Conservation (phyloP, 1,140 invertebrate genomes). For the Oryzaephilus surinamensis region DNA sequence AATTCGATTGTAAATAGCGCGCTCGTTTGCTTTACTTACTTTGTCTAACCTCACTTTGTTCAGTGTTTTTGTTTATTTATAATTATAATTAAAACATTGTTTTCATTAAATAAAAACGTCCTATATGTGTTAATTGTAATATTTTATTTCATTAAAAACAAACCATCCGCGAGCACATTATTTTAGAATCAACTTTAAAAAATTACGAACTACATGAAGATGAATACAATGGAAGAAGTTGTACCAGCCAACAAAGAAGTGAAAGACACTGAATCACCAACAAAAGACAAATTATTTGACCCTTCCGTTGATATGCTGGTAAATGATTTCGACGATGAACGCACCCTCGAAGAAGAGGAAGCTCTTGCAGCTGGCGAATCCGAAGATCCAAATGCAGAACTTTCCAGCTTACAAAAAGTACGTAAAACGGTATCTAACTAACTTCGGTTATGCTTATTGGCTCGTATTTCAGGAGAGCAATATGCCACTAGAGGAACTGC, state of each 20-base stretch:
- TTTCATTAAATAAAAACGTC: not conserved
- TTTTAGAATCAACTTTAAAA: constrained; percentile 2
- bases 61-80: constrained; percentile 10
- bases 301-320: constrained; percentile 82
- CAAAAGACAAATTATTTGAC: constrained; percentile 43
- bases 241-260: constrained; percentile 22
- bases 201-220: constrained; percentile 12
- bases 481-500: constrained; percentile 87
- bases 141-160: not conserved
- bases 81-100: constrained; percentile 2
- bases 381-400: constrained; percentile 72
- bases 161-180: not conserved
- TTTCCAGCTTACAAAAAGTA: constrained; percentile 79
- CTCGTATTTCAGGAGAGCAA: constrained; percentile 51
- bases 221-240: constrained; percentile 27
- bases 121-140: not conserved
- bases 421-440: constrained; percentile 4
- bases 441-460: not conserved
- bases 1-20: no score
- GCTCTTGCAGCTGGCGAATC: constrained; percentile 74
- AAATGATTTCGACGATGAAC: constrained; percentile 94
- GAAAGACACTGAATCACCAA: constrained; percentile 24
- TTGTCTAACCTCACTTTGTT: constrained; percentile 5
- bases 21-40: no score
- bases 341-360: constrained; percentile 93